These are phyloP conservation scores for Caenorhabditis uteleia DNA, from an alignment of 2,888 invertebrate genomes.

Conservation along the genomic window DNA sequence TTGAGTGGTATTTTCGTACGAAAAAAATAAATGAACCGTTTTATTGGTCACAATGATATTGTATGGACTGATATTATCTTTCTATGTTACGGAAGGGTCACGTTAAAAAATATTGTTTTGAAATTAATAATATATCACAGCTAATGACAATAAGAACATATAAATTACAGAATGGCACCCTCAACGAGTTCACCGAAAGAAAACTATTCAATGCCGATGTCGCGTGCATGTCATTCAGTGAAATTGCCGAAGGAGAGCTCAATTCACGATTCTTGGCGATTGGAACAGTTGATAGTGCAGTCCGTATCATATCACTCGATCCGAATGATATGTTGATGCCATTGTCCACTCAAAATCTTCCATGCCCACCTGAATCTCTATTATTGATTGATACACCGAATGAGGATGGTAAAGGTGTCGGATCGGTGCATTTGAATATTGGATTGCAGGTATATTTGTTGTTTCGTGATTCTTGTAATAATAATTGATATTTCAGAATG, in stretches of 20 bases:
- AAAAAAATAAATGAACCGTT: too few species aligned
- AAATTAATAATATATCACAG: too few species aligned
- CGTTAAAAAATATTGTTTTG: too few species aligned
- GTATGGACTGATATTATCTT: too few species aligned
- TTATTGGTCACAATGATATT: too few species aligned
- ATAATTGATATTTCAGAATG: slow-evolving; percentile 77
- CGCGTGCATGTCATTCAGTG: slow-evolving; percentile 95
- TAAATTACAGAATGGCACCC: slow-evolving; percentile 89
- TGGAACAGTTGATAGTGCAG: slow-evolving; percentile 87
- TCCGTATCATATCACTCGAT: slow-evolving; percentile 94
- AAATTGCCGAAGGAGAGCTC: slow-evolving; percentile 93
- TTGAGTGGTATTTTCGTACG: too few species aligned
- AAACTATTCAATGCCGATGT: slow-evolving; percentile 91
- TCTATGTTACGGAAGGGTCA: too few species aligned
- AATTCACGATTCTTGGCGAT: slow-evolving; percentile 76
- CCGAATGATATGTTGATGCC: slow-evolving; percentile 90
- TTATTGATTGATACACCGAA: slow-evolving; percentile 84
- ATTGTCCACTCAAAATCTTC: slow-evolving; percentile 79
- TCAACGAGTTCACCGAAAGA: slow-evolving; percentile 96
- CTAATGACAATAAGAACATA: too few species aligned
- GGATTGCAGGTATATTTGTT: slow-evolving; percentile 77
- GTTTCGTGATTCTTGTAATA: background rate
- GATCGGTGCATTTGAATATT: slow-evolving; percentile 79
- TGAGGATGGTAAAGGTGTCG: slow-evolving; percentile 60
- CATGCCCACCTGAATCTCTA: slow-evolving; percentile 92